Percentiles rank a stretch among this genome's conserved stretches.
These are phyloP conservation scores for Pogonocichla stellata DNA, from an alignment of 2,113 vertebrate species.

Conservation along the genomic window DNA sequence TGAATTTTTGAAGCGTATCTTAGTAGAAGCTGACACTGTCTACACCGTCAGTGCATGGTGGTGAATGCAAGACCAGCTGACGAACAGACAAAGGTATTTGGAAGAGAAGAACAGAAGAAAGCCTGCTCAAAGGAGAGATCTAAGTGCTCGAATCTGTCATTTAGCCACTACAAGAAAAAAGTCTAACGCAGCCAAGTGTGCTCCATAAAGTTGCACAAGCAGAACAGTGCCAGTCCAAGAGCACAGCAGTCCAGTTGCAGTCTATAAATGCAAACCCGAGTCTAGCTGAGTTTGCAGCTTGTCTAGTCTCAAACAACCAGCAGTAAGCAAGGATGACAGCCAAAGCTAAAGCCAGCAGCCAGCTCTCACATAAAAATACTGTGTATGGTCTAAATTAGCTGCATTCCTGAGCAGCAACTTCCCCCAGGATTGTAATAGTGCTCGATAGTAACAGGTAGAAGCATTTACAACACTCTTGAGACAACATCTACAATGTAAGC, in stretches of 20 bases:
- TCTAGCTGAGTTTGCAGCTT: constrained; percentile 35
- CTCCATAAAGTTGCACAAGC: not conserved
- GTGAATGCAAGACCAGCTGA: not conserved
- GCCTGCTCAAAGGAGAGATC: not conserved
- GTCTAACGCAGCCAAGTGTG: not conserved
- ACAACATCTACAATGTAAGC: not conserved
- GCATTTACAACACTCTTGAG: not conserved
- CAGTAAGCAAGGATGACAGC: constrained; percentile 21
- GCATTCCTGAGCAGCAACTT: not conserved
- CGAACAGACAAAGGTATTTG: not conserved
- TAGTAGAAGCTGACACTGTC: not conserved
- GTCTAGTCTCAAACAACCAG: not conserved
- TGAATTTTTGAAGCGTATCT: not conserved
- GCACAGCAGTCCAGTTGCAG: not conserved
- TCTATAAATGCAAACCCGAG: not conserved
- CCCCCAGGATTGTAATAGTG: not conserved
- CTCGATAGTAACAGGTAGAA: not conserved
- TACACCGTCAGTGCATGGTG: not conserved
- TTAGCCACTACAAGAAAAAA: not conserved
- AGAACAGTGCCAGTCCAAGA: not conserved
- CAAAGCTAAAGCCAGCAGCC: not conserved
- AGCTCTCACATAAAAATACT: not conserved
- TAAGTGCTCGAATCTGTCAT: not conserved
- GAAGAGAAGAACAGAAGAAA: not conserved
- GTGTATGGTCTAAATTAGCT: not conserved